Percentiles rank a stretch among this genome's conserved stretches.
Conservation (phyloP, 2,113 vertebrate species). For the Cephalopterus ornatus region DNA sequence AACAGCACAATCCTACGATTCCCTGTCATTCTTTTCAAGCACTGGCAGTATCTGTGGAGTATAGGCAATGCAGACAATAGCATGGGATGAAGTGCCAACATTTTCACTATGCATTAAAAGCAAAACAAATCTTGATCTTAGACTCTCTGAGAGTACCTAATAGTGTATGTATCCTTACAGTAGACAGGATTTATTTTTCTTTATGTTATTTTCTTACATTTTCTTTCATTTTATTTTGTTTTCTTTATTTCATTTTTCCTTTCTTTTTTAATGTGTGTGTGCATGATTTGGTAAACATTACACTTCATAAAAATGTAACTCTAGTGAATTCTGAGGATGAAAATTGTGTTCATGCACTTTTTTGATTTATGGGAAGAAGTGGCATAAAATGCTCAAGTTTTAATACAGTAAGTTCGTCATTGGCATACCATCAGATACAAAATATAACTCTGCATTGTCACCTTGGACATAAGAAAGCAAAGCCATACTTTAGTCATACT, state of each 20-base stretch:
- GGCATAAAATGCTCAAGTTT: constrained; percentile 35
- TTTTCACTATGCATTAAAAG: constrained; percentile 38
- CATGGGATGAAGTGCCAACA: constrained; percentile 47
- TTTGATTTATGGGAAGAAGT: constrained; percentile 40
- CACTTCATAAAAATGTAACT: constrained; percentile 42
- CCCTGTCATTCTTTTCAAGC: constrained; percentile 69
- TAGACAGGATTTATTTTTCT: neutral
- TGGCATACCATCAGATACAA: neutral
- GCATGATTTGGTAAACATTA: constrained; percentile 27
- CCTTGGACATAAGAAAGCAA: constrained; percentile 56
- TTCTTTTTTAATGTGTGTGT: neutral
- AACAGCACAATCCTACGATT: constrained; percentile 77
- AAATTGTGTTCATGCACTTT: constrained; percentile 48
- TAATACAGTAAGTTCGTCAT: neutral
- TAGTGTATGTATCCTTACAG: neutral
- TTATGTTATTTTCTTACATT: neutral
- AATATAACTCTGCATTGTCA: neutral
- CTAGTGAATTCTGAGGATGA: neutral
- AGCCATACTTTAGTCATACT: constrained; percentile 36
- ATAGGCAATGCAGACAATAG: constrained; percentile 60
- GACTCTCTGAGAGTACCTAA: constrained; percentile 29
- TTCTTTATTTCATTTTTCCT: neutral
- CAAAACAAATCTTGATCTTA: constrained; percentile 34
- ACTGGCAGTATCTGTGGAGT: constrained; percentile 64
- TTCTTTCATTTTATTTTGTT: neutral